A percentile compares a stretch with the other conserved stretches of the same genome.
Conservation (phyloP, 2,888 invertebrate species). For the Tribolium freemani region DNA sequence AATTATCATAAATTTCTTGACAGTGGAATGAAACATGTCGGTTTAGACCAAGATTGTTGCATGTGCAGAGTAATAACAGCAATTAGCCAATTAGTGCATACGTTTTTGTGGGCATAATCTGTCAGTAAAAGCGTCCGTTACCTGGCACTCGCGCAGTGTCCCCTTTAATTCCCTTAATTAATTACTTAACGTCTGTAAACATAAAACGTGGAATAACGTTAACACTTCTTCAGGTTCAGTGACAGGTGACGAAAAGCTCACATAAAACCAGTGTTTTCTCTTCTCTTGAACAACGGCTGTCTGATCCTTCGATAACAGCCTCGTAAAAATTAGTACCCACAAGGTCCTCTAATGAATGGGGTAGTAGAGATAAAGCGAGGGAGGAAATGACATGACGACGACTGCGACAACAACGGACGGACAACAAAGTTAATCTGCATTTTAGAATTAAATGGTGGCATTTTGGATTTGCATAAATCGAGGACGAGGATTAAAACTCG, state of each 20-base stretch:
- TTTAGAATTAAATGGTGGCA: conserved; percentile 38
- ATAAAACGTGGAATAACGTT: conserved; percentile 36
- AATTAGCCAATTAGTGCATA: conserved; percentile 35
- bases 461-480: conserved; percentile 40
- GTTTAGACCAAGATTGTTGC: conserved; percentile 14
- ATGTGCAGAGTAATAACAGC: conserved; percentile 23
- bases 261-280: conserved; percentile 53
- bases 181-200: conserved; percentile 39
- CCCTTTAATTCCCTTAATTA: conserved; percentile 39
- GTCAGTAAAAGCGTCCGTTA: conserved; percentile 34
- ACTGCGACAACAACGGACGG: conserved; percentile 36
- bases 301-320: conserved; percentile 42
- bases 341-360: conserved; percentile 43
- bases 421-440: conserved; percentile 41
- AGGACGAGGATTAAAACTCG: conserved; percentile 21
- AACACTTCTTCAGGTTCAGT: conserved; percentile 39
- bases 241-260: conserved; percentile 54
- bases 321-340: conserved; percentile 46
- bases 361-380: conserved; percentile 37
- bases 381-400: conserved; percentile 40
- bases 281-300: conserved; percentile 47
- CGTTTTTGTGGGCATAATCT: conserved; percentile 31
- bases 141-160: conserved; percentile 14
- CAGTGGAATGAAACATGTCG: background rate
- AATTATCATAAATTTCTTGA: conserved; percentile 23